phyloP scores from a whole-genome alignment of 2,888 invertebrate species.

The Chirona hameri region DNA sequence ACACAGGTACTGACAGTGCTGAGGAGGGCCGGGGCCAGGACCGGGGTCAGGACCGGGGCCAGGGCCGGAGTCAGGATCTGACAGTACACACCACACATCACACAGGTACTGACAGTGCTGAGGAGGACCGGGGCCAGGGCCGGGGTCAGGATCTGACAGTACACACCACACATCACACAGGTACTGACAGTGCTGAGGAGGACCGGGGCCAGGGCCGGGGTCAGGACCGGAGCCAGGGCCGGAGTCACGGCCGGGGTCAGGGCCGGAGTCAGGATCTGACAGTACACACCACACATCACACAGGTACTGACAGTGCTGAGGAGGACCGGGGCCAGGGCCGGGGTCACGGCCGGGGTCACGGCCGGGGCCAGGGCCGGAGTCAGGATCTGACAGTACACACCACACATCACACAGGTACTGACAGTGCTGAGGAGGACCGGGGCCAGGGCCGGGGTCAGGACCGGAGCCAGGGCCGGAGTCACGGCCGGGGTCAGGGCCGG shows the following conservation, averaged over 20 bases:
- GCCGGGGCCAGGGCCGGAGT: too few relatives aligned
- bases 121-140: conserved; percentile 52
- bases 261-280: conserved; percentile 76
- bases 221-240: too few relatives aligned
- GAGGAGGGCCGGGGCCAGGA: conserved; percentile 32
- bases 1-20: conserved; percentile 36
- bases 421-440: conserved; percentile 25
- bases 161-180: conserved; percentile 37
- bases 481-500: too few relatives aligned
- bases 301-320: conserved; percentile 37
- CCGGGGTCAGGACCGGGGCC: not conserved
- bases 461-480: too few relatives aligned
- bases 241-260: too few relatives aligned
- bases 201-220: conserved; percentile 29
- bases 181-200: conserved; percentile 38
- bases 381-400: conserved; percentile 59
- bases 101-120: conserved; percentile 36
- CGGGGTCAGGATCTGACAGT: conserved; percentile 66
- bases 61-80: conserved; percentile 80
- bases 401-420: conserved; percentile 35
- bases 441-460: conserved; percentile 27
- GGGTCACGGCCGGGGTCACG: not conserved
- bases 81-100: conserved; percentile 37
- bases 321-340: conserved; percentile 30
- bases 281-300: conserved; percentile 37